Conservation (phyloP, 2,113 vertebrate species). For the Xyrauchen texanus region DNA sequence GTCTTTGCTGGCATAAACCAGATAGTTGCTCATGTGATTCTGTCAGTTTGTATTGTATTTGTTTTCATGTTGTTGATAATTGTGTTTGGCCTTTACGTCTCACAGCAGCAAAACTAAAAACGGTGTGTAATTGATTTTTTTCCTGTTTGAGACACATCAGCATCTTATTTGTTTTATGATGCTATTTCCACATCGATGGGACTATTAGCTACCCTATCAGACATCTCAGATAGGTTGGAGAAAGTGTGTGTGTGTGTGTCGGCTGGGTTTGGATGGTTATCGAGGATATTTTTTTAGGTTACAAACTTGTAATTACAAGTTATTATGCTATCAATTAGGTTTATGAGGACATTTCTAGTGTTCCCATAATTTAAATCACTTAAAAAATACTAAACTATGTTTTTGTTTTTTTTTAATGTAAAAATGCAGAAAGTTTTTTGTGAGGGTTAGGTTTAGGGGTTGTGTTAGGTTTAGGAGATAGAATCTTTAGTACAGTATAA, state of each 20-base stretch:
- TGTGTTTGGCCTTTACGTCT: conserved; percentile 56
- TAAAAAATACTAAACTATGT: too few relatives aligned
- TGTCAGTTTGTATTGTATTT: conserved; percentile 55
- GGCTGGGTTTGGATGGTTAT: too few relatives aligned
- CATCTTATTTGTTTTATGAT: conserved; percentile 53
- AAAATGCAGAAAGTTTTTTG: too few relatives aligned
- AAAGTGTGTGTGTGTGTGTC: conserved; percentile 13
- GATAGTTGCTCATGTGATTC: conserved; percentile 47
- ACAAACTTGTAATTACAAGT: too few relatives aligned
- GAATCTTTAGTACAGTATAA: too few relatives aligned
- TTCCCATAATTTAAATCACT: too few relatives aligned
- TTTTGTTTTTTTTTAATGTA: too few relatives aligned
- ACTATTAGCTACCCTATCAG: conserved; percentile 45
- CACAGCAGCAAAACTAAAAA: conserved; percentile 52
- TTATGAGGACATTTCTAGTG: too few relatives aligned
- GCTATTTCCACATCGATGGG: conserved; percentile 47
- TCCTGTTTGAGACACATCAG: conserved; percentile 51
- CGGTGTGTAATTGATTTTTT: conserved; percentile 54
- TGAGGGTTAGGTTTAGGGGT: too few relatives aligned
- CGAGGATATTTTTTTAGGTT: too few relatives aligned
- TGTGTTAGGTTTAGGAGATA: too few relatives aligned
- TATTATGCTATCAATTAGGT: too few relatives aligned
- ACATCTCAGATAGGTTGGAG: conserved; percentile 14
- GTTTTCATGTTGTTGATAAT: conserved; percentile 55
- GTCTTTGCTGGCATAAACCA: conserved; percentile 49